Conservation (phyloP, 1,140 invertebrate genomes). For the Aporrectodea caliginosa region DNA sequence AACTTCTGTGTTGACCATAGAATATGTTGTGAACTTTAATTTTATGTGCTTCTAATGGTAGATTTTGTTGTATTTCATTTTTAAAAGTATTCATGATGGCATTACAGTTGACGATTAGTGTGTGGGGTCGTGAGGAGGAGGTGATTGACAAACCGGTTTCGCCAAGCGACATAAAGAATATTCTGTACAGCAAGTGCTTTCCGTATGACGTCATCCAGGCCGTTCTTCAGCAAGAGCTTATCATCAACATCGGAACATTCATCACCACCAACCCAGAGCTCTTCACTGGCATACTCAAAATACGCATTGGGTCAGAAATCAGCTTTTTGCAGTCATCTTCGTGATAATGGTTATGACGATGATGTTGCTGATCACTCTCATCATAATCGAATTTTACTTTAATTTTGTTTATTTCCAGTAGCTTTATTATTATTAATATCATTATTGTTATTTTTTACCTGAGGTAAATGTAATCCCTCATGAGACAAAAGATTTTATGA, state of each 20-base stretch:
- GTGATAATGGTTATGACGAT: not conserved
- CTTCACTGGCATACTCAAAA: constrained; percentile 93
- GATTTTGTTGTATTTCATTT: too few relatives aligned
- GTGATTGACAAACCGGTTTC: constrained; percentile 96
- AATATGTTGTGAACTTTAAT: too few relatives aligned
- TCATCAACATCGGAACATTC: constrained; percentile 87
- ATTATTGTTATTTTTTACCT: too few relatives aligned
- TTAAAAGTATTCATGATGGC: too few relatives aligned
- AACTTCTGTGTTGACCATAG: too few relatives aligned
- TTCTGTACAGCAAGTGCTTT: constrained; percentile 57
- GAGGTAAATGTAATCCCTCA: too few relatives aligned
- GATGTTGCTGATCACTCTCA: not conserved
- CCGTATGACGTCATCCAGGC: constrained; percentile 86
- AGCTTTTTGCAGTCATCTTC: not conserved
- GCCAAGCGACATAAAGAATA: constrained; percentile 73
- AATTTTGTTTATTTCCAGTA: too few relatives aligned
- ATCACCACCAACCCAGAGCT: constrained; percentile 87
- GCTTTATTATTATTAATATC: too few relatives aligned
- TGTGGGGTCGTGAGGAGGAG: constrained; percentile 87
- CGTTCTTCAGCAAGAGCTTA: constrained; percentile 92
- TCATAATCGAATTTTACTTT: not conserved
- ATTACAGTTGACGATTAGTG: constrained; percentile 86
- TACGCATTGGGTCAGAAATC: constrained; percentile 72
- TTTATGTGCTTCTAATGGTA: too few relatives aligned
- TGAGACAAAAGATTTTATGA: too few relatives aligned